Base-by-base conservation (phyloP, 2,888 invertebrate genomes). In the Erannis defoliaria region DNA sequence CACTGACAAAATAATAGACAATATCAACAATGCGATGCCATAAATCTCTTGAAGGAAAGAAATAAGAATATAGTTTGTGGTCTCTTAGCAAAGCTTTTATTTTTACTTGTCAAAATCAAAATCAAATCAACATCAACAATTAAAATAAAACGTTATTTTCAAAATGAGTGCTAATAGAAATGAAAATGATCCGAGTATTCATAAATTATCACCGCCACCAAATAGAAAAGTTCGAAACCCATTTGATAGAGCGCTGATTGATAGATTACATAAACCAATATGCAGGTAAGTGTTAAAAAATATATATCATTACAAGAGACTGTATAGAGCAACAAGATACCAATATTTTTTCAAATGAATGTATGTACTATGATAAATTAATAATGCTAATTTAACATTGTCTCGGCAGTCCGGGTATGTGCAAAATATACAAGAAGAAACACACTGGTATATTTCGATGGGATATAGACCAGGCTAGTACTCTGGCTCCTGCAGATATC, bases 401-500 rank as follows among this genome's bases (percentile, higher is more conserved):
- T 59, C 48, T 61, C 3, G 53, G 40, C 72, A 93, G 93, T 73
- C 93, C 93, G 55, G 89, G 93, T 48, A 93, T 93, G 90, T 93
- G 92, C 78, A 93, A 92, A 76, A 90, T 90, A 55, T 93, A 92
- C 72, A 93, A 92, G 73, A 89, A 88, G 66, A 84, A 86, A 67
- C 79, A 70, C 45, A 84, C 68, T 65, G 86, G 88, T 10, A 74
- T 83, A 0, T 93, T 93, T 66, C 81, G 83, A 33, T 96, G 96
- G 96, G 95, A 94, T 48, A 95, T 96, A 63, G 96, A 96, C 63
- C 95, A 96, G 76, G 90, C 95, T 9, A 95, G 96, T 55, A 89
- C 86, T n/a, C 85, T 96, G 59, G 93, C 94, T 49, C 96, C 96
- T 19, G 95, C 94, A 1, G 94, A 95, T 69, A 96, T 96, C 59